phyloP scores from a whole-genome alignment of 2,888 invertebrate genomes.

The Ariolimax columbianus region DNA sequence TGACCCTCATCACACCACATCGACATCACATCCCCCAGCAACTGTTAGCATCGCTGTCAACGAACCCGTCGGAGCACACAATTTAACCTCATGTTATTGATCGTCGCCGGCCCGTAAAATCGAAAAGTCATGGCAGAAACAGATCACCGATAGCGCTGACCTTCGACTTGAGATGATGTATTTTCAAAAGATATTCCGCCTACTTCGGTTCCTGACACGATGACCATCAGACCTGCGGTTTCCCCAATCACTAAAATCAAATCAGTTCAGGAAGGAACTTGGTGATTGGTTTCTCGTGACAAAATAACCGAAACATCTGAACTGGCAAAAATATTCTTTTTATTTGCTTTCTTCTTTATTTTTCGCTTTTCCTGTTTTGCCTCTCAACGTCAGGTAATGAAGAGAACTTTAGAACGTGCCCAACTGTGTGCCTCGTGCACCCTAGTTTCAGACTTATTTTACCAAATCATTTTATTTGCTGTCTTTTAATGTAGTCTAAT shows the following conservation, averaged over 20 bases:
- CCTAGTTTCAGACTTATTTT: too few relatives aligned
- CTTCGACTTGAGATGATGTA: neutral
- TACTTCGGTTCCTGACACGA: neutral
- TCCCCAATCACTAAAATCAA: conserved; percentile 1
- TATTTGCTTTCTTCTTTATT: too few relatives aligned
- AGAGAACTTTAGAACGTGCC: too few relatives aligned
- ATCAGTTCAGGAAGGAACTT: neutral
- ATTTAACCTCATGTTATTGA: neutral
- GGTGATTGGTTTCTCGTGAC: neutral
- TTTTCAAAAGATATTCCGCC: neutral
- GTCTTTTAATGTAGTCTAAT: too few relatives aligned
- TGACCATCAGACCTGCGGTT: neutral
- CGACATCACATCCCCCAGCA: too few relatives aligned
- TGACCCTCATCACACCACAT: too few relatives aligned
- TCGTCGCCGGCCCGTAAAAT: neutral
- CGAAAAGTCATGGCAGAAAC: neutral
- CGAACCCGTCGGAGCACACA: neutral
- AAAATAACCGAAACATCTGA: neutral
- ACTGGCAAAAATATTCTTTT: neutral
- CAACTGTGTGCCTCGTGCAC: too few relatives aligned
- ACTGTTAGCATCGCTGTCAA: neutral
- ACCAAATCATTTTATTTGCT: too few relatives aligned
- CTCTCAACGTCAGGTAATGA: too few relatives aligned
- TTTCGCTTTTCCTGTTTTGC: too few relatives aligned
- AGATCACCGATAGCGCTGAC: neutral